A percentile compares a stretch with the other conserved stretches of the same genome.
phyloP scores from a whole-genome alignment of 2,888 invertebrate species.

The Habrosyne pyritoides region DNA sequence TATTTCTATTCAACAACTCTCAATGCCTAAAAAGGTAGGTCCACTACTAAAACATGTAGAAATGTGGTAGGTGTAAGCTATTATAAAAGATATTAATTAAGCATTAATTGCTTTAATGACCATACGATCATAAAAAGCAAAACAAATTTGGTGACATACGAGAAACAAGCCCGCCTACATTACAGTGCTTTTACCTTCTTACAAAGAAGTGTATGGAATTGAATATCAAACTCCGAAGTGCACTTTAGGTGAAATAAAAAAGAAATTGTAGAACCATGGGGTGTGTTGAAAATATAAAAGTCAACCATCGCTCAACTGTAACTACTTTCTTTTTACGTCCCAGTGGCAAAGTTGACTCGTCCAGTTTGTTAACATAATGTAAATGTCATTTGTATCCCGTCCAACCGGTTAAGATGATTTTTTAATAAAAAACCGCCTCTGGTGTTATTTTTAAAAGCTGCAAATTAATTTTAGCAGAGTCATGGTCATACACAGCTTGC shows the following conservation, averaged over 20 bases:
- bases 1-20: background rate
- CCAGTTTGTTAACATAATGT: slow-evolving; percentile 72
- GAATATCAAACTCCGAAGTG: background rate
- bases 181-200: slow-evolving; percentile 9
- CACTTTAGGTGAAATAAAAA: background rate
- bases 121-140: background rate
- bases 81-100: slow-evolving; percentile 2
- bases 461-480: slow-evolving; percentile 46
- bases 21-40: background rate
- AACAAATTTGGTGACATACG: background rate
- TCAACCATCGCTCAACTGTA: slow-evolving; percentile 28
- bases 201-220: background rate
- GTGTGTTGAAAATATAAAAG: slow-evolving; percentile 1
- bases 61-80: slow-evolving; percentile 2
- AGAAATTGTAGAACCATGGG: slow-evolving; percentile 3
- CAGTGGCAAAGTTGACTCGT: slow-evolving; percentile 56
- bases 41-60: background rate
- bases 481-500: slow-evolving; percentile 27
- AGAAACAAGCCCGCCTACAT: slow-evolving; percentile 5
- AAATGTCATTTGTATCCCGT: slow-evolving; percentile 74
- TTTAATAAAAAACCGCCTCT: slow-evolving; percentile 54
- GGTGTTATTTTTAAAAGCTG: slow-evolving; percentile 64
- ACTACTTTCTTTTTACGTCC: slow-evolving; percentile 70
- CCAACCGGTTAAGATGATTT: slow-evolving; percentile 64
- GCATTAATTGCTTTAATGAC: background rate